Evolutionary conservation across 1,140 invertebrate genomes (phyloP), one percentile per base, ranked within the genome.

Genomic region (Formica selysi): DNA sequence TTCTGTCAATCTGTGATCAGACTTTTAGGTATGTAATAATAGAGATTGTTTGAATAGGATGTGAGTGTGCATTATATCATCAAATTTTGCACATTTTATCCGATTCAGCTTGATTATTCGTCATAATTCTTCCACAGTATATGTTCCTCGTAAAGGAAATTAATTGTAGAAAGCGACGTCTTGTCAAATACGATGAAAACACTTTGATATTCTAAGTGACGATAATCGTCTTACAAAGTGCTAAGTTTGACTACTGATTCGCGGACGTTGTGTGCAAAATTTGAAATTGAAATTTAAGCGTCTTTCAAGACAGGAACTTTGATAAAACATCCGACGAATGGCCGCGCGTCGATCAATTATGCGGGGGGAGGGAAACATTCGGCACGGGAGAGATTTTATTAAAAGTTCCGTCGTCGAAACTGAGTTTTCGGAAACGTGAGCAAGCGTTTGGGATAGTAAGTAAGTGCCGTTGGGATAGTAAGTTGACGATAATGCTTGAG

Each of bases 1-100:
- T 94, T 94, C 92, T 94, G 93, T 94, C 90, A 93, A 94, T 91
- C 93, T 94, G 94, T 94, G 94, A 94, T 94, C 89, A 92, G 88
- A 91, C 68, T 92, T 92, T 91, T 93, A 92, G 86, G 88, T 93
- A 93, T 91, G 91, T 51, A 51, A 51, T 51, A 51, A 16, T 51
- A 16, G 48, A 51, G 48, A 86, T 88, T 90, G 78, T 89, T 86
- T 83, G 65, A 78, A 11, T 87, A 84, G 79, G 61, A 61, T 41
- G 54, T 44, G 51, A 59, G 44, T n/a, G 41, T 41, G 51, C n/a
- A 29, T 41, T 48, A 64, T 29, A 87, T 70, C 64, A 59, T 88
- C 67, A 87, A 88, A 86, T 89, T 91, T 91, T 91, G 79, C 89
- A 89, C 65, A 51, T 32, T 29, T 59, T 44, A 36, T 36, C 64